phyloP scores from a whole-genome alignment of 2,888 invertebrate species.

The Eupithecia abbreviata region DNA sequence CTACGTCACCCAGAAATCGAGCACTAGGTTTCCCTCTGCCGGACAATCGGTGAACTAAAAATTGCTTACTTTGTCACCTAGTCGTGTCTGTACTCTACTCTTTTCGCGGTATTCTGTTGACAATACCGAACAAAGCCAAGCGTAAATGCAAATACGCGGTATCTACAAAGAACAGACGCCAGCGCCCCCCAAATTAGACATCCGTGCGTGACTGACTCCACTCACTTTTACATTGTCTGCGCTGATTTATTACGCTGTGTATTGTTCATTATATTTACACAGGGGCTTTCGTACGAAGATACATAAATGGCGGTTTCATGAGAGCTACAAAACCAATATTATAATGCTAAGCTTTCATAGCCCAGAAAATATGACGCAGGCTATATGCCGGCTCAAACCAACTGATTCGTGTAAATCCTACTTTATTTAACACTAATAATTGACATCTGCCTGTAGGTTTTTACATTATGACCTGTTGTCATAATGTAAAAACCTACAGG shows the following conservation, averaged over 20 bases:
- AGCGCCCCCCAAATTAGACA: background rate
- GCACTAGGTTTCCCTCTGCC: too few relatives aligned
- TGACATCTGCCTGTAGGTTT: too few relatives aligned
- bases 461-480: too few relatives aligned
- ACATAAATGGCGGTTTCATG: background rate
- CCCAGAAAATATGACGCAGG: too few relatives aligned
- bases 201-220: background rate
- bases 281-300: background rate
- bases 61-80: too few relatives aligned
- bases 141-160: background rate
- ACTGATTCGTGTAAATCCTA: too few relatives aligned
- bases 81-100: background rate
- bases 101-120: background rate
- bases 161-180: constrained; percentile 5
- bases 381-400: too few relatives aligned
- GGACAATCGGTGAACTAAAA: too few relatives aligned
- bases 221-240: constrained; percentile 25
- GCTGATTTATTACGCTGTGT: constrained; percentile 13
- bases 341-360: background rate
- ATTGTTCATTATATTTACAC: background rate
- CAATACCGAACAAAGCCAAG: background rate
- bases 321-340: background rate
- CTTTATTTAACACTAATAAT: too few relatives aligned
- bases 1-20: too few relatives aligned
- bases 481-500: too few relatives aligned